A percentile compares a stretch with the other conserved stretches of the same genome.
Conservation (phyloP, 1,140 invertebrate genomes). For the Drosophila nigrodunni region DNA sequence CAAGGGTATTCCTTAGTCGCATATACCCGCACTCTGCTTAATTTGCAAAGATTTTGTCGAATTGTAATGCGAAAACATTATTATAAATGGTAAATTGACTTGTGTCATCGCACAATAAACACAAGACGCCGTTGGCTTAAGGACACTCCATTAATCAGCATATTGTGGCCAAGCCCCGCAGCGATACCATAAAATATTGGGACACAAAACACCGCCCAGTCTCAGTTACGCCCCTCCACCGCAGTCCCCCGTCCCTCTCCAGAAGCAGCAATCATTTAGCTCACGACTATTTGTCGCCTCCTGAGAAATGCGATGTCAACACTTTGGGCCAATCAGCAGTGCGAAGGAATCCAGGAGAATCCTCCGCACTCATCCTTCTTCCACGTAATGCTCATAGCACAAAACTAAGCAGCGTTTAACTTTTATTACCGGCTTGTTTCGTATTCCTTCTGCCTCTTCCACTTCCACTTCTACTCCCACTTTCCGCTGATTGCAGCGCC, state of each 20-base stretch:
- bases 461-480: neutral
- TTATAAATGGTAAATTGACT: constrained; percentile 50
- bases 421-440: constrained; percentile 26
- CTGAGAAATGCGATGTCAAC: constrained; percentile 42
- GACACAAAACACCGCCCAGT: constrained; percentile 27
- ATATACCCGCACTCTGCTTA: neutral
- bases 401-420: constrained; percentile 32
- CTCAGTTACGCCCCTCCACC: neutral
- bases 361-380: neutral
- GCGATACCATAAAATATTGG: constrained; percentile 44
- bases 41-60: neutral
- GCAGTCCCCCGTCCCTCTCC: neutral
- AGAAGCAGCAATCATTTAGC: constrained; percentile 8
- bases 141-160: constrained; percentile 51
- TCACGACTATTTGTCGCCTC: constrained; percentile 5
- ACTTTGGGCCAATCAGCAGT: constrained; percentile 44
- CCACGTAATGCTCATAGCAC: neutral
- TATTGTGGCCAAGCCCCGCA: constrained; percentile 27
- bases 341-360: neutral
- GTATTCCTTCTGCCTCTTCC: neutral
- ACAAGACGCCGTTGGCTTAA: constrained; percentile 43
- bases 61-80: constrained; percentile 12
- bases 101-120: constrained; percentile 54
- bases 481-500: constrained; percentile 54
- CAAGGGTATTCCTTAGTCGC: constrained; percentile 2